phyloP scores from a whole-genome alignment of 2,797 vertebrate genomes.

The Pipistrellus pygmaeus region DNA sequence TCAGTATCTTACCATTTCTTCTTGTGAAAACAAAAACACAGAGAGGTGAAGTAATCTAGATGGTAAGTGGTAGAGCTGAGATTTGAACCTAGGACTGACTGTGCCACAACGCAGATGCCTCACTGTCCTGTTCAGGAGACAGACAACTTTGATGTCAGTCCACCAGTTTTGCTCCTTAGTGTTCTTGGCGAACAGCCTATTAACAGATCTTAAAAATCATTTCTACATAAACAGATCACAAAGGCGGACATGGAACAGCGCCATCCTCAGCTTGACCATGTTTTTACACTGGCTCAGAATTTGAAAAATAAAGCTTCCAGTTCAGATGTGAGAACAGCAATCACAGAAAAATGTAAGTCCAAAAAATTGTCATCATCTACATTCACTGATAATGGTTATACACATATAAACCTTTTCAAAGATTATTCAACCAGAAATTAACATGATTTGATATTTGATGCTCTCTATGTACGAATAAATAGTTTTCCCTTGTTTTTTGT shows the following conservation, averaged over 20 bases:
- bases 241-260: slow-evolving; percentile 96
- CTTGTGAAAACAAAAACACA: not conserved
- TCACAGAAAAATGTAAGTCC: slow-evolving; percentile 95
- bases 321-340: slow-evolving; percentile 94
- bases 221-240: slow-evolving; percentile 91
- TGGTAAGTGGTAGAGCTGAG: not conserved
- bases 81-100: not conserved
- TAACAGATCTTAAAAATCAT: not conserved
- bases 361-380: not conserved
- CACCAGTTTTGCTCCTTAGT: not conserved
- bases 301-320: slow-evolving; percentile 99
- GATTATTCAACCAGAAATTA: not conserved
- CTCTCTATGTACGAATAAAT: not conserved
- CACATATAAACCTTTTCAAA: not conserved
- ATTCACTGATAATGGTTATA: not conserved
- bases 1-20: not conserved
- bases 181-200: rapidly evolving
- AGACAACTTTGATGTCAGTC: not conserved
- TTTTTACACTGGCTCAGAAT: slow-evolving; percentile 98
- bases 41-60: too few species aligned
- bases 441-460: not conserved
- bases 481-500: not conserved
- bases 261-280: slow-evolving; percentile 95
- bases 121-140: not conserved
- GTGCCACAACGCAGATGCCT: rapidly evolving